Base-by-base conservation (phyloP, 92 coral and sea anemone genomes). In the Nematostella vectensis region DNA sequence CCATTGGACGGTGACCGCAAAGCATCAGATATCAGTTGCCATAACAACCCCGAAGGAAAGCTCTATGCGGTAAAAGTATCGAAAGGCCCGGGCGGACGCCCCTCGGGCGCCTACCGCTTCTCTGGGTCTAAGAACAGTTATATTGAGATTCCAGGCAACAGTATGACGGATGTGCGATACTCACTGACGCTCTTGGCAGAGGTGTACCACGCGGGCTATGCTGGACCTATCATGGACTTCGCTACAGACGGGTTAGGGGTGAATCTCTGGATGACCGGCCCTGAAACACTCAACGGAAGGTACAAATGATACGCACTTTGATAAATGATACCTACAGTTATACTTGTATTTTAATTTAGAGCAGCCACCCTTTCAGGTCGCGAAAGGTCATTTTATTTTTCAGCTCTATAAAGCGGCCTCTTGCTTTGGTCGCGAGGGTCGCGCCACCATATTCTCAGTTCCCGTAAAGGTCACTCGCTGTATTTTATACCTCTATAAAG, bases 11-110 rank as follows among this genome's bases (percentile, higher is more conserved):
- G 31, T 3, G 33, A 45, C 33, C 54, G 56, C 31, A 39, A 56
- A 47, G 72, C 83, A 12, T 45, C 61, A 33, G 95, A 85, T 68
- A 77, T 69, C 23, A 85, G 95, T 70, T 85, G 95, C 81, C 74
- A 80, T 75, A 68, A 65, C 25, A 85, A 81, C 65, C 52, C 52
- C 22, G 66, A 58, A 23, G 84, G 88, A 1, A 63, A 49, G 36
- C 50, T 67, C 1, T 49, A 59, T 11, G 88, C 78, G 16, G 72
- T 70, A 11, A 29, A 71, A 4, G 59, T 76, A 20, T 69, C 70
- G 8, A 16, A 38, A 13, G 88, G 88, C 4, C 88, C 88, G 0
- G 44, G 54, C 17, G 64, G 72, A 29, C 20, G 47, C 27, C 37
- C 76, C 36, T 23, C 50, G 10, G 58, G 68, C 21, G 88, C 88